Conservation (phyloP, 1,140 invertebrate genomes). For the Halotydeus destructor region DNA sequence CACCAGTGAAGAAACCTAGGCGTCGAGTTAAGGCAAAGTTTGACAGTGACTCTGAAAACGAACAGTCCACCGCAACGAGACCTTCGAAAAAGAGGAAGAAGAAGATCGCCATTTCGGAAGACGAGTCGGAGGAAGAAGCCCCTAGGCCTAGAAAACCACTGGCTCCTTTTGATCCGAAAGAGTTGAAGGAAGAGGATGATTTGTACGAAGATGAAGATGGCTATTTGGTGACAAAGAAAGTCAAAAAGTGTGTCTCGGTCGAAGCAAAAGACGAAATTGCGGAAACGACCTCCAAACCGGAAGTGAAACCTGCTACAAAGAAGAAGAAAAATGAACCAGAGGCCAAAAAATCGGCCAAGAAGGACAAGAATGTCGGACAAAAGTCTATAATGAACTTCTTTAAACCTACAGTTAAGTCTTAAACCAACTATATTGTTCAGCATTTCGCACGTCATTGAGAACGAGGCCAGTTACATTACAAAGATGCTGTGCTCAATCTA, state of each 20-base stretch:
- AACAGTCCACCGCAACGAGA: no score
- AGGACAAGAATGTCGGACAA: not conserved
- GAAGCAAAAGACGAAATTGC: not conserved
- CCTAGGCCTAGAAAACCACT: no score
- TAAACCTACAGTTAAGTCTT: not conserved
- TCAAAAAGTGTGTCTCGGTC: not conserved
- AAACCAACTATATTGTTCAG: no score
- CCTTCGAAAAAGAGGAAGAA: no score
- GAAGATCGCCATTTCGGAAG: no score
- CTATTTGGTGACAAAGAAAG: not conserved
- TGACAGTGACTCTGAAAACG: not conserved
- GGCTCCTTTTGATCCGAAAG: no score
- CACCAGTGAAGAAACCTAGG: not conserved
- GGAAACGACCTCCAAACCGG: not conserved
- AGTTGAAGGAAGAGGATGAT: not conserved
- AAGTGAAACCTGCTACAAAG: not conserved
- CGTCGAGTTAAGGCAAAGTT: not conserved
- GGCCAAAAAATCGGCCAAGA: not conserved
- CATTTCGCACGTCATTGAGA: no score
- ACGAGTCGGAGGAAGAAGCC: no score
- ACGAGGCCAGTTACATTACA: no score
- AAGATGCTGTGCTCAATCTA: no score
- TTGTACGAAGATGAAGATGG: not conserved
- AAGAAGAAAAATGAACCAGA: not conserved
- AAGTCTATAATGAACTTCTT: conserved; percentile 4